Evolutionary conservation across 2,113 vertebrate genomes (phyloP).

Genomic region (Cnemophilus loriae): DNA sequence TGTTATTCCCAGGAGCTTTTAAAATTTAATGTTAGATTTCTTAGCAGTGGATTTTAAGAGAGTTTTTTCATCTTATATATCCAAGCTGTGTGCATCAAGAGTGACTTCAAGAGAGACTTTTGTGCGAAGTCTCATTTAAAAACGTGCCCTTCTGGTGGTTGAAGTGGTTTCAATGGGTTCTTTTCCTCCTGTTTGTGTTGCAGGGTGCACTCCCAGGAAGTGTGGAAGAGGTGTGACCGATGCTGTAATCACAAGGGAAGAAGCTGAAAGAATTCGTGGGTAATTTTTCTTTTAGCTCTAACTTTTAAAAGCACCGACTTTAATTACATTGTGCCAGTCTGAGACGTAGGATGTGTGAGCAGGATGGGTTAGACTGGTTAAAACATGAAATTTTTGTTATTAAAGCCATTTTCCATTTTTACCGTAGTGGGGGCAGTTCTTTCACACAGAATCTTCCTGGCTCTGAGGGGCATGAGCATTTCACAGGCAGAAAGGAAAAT

Average conservation of each 20-base stretch:
- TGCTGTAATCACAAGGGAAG: slow-evolving; percentile 79
- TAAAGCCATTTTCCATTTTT: neutral
- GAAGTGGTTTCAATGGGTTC: neutral
- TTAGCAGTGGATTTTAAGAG: neutral
- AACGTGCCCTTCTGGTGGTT: neutral
- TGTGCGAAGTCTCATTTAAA: neutral
- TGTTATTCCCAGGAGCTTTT: neutral
- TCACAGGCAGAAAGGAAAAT: neutral
- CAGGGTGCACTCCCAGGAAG: slow-evolving; percentile 91
- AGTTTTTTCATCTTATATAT: neutral
- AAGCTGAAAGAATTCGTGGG: slow-evolving; percentile 78
- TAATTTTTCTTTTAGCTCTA: slow-evolving; percentile 7
- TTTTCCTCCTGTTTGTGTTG: neutral
- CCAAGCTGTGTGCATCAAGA: neutral
- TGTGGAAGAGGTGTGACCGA: slow-evolving; percentile 89
- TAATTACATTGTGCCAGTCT: neutral
- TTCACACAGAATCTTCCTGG: neutral
- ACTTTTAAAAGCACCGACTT: neutral
- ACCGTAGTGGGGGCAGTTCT: neutral
- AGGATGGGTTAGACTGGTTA: neutral
- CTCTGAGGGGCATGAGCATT: neutral
- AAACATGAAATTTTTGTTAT: neutral
- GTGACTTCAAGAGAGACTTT: neutral
- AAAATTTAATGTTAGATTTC: neutral
- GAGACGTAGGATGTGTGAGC: neutral